Evolutionary conservation across 2,888 invertebrate species (phyloP), one percentile per base, ranked within the genome.

Genomic region (Myathropa florea): DNA sequence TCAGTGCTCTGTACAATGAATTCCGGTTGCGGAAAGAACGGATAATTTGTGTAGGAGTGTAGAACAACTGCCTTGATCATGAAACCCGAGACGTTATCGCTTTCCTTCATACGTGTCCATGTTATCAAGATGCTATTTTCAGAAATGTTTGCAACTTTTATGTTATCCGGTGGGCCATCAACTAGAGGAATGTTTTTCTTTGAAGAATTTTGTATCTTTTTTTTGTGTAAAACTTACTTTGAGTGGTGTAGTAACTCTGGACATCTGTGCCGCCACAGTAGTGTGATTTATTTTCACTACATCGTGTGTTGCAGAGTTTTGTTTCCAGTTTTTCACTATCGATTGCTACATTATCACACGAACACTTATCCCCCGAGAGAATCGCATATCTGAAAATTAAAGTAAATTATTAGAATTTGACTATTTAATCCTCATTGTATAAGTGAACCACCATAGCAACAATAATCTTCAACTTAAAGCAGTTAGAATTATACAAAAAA

Each of bases 231-330:
- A 61, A 90, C 65, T 81, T 64, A 88, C 88, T 46, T 21, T 53
- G 95, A 0, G 96, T 96, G 57, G 95, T 94, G 89, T 96, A 96
- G 33, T 96, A 94, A 88, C 95, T 95, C 75, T 95, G 95, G 0
- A 95, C 94, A 30, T 94, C 94, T 0, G 93, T 92, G 0, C 96
- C 96, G 0, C 96, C 97, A 90, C 97, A 97, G 82, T 93, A 93
- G 89, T 95, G 94, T 0, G 93, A 93, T 36, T 94, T 93, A 90
- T 95, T 95, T 77, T 94, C 94, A 7, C 93, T 93, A 89, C 97
- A 97, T 0, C 93, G 93, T 12, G 93, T 94, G 86, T 93, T 93
- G 89, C 95, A 96, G 1, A 93, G 90, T 2, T 93, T 92, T 14
- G 91, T 89, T 4, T 93, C 93, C 76, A 94, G 90, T 68, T 92